These are phyloP conservation scores for Bacillus rossius DNA, from an alignment of 1,140 invertebrate species.

Conservation along the genomic window DNA sequence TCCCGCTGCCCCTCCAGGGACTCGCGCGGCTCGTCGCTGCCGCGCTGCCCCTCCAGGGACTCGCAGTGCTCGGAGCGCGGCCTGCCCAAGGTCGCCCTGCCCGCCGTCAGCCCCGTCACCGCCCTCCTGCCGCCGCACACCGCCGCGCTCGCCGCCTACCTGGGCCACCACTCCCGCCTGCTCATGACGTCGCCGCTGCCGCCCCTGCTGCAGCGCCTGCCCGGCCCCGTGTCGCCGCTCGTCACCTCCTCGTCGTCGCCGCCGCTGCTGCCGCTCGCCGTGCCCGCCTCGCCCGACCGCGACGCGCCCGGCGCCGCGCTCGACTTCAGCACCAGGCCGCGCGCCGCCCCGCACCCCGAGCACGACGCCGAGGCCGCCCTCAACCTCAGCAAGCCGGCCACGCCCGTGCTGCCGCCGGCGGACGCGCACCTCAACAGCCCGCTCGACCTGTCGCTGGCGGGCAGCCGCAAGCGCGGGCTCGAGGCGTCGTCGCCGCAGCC, in stretches of 20 bases:
- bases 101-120: background rate
- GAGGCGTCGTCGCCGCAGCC: constrained; percentile 57
- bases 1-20: constrained; percentile 73
- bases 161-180: constrained; percentile 62
- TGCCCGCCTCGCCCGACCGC: constrained; percentile 35
- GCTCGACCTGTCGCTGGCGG: constrained; percentile 68
- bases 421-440: constrained; percentile 63
- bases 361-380: constrained; percentile 57
- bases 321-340: constrained; percentile 69
- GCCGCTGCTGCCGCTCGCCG: constrained; percentile 44
- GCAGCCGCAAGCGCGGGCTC: constrained; percentile 59
- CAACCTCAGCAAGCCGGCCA: constrained; percentile 57
- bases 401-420: constrained; percentile 43
- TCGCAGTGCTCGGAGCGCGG: constrained; percentile 60
- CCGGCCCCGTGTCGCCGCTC: constrained; percentile 50
- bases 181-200: constrained; percentile 65
- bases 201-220: constrained; percentile 39
- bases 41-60: constrained; percentile 58
- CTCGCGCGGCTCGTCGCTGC: constrained; percentile 56
- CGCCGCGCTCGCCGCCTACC: constrained; percentile 70
- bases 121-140: constrained; percentile 65
- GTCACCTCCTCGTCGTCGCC: constrained; percentile 54
- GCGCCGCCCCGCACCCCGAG: constrained; percentile 38
- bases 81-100: constrained; percentile 29
- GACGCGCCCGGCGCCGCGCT: constrained; percentile 49